Conservation (phyloP, 2,113 vertebrate genomes). For the Rostratula benghalensis region DNA sequence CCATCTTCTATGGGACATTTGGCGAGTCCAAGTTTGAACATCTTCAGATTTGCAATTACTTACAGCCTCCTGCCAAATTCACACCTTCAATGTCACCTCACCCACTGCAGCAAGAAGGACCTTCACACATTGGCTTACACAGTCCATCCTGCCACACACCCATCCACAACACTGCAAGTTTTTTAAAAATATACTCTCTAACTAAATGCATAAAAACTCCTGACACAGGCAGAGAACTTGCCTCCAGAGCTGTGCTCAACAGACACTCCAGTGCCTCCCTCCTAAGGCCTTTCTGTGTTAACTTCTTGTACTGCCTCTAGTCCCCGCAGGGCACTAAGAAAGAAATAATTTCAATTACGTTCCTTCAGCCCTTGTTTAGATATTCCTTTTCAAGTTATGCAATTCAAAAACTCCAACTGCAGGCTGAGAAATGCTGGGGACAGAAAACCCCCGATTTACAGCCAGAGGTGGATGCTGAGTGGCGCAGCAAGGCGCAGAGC, state of each 20-base stretch:
- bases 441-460: background rate
- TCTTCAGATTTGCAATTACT: background rate
- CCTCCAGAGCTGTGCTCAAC: background rate
- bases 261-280: background rate
- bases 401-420: background rate
- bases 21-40: background rate
- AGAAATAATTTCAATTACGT: background rate
- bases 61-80: background rate
- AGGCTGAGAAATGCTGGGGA: background rate
- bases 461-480: background rate
- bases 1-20: background rate
- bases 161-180: background rate
- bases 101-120: background rate
- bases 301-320: background rate
- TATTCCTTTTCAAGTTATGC: too few relatives aligned
- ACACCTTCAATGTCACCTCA: background rate
- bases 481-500: fast-evolving
- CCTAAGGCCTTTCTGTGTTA: background rate
- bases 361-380: background rate
- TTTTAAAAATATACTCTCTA: background rate
- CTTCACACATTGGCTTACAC: background rate
- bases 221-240: background rate
- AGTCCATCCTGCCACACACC: background rate
- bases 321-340: background rate
- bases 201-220: background rate